Evolutionary conservation across 1,140 invertebrate species (phyloP).

Genomic region (Zaprionus tsacasi): DNA sequence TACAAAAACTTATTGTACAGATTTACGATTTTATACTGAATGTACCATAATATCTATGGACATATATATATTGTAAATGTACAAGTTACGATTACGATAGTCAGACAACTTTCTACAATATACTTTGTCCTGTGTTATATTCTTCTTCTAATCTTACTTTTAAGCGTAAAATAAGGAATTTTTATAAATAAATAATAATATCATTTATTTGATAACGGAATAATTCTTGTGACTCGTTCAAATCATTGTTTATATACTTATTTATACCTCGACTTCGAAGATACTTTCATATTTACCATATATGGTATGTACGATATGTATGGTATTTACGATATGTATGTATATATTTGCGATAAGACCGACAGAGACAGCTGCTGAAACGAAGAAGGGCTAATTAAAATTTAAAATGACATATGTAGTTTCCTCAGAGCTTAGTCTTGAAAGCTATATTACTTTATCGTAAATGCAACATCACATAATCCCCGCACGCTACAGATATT

Average conservation of each 20-base stretch:
- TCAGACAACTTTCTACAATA: background rate
- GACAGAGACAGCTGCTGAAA: background rate
- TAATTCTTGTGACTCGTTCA: background rate
- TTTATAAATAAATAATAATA: background rate
- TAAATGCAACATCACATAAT: too few relatives aligned
- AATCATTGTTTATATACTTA: background rate
- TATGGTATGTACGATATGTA: too few relatives aligned
- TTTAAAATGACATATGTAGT: too few relatives aligned
- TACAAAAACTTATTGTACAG: conserved; percentile 30
- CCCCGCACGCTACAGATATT: too few relatives aligned
- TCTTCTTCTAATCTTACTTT: background rate
- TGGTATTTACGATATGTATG: background rate
- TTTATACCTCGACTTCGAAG: background rate
- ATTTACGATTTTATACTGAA: conserved; percentile 34
- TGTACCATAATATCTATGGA: conserved; percentile 11
- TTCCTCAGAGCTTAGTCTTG: too few relatives aligned
- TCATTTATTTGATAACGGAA: background rate
- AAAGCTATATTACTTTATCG: too few relatives aligned
- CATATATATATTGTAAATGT: conserved; percentile 11
- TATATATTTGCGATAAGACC: background rate
- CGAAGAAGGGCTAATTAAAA: background rate
- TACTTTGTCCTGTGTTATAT: background rate
- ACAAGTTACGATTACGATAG: background rate
- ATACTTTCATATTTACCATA: background rate
- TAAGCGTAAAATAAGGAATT: background rate